Conservation (phyloP, 2,113 vertebrate genomes). For the Phasianus colchicus region DNA sequence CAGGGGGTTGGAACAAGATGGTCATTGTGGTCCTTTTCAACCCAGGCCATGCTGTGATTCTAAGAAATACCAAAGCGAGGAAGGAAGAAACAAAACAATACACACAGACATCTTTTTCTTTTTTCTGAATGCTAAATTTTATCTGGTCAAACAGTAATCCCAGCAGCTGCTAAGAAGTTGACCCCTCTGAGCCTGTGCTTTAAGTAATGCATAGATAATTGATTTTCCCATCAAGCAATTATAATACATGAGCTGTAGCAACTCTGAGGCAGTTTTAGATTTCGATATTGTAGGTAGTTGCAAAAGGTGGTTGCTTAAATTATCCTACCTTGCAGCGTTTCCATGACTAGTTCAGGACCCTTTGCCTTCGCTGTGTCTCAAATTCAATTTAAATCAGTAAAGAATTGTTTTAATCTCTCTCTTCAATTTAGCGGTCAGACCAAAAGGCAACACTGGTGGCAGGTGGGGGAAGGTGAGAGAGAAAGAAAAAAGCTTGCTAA, state of each 20-base stretch:
- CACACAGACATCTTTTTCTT: background rate
- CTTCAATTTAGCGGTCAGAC: background rate
- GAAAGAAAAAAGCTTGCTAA: background rate
- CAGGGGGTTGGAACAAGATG: too few relatives aligned
- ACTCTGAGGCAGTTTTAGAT: background rate
- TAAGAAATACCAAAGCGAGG: background rate
- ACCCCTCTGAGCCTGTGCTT: background rate
- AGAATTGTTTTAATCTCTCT: background rate
- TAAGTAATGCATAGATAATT: background rate
- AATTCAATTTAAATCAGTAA: conserved; percentile 21
- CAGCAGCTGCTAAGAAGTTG: background rate
- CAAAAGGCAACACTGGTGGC: background rate
- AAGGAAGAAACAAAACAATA: background rate
- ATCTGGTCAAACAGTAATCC: background rate
- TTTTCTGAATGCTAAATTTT: background rate
- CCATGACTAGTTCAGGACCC: background rate
- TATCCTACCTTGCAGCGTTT: background rate
- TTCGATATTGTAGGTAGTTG: background rate
- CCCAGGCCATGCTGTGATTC: too few relatives aligned
- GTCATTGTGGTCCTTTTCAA: too few relatives aligned
- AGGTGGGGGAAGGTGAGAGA: background rate
- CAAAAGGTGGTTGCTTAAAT: background rate
- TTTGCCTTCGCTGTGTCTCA: background rate
- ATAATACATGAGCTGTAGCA: background rate
- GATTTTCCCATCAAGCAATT: background rate